A percentile compares a stretch with the other conserved stretches of the same genome.
These are phyloP conservation scores for Lasioglossum calceatum DNA, from an alignment of 2,888 invertebrate species.

Conservation along the genomic window DNA sequence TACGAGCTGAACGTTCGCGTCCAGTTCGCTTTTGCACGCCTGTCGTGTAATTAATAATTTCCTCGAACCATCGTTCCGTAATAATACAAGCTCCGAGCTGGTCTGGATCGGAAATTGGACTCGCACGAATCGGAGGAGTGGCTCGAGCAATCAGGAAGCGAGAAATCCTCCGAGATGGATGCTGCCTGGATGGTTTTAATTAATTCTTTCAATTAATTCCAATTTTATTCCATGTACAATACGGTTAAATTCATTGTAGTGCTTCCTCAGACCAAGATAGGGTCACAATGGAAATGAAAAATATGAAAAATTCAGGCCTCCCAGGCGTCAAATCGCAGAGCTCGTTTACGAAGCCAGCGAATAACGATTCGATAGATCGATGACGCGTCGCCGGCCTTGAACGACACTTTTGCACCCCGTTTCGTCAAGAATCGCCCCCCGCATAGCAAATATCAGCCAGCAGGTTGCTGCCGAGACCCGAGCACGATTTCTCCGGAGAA, in stretches of 20 bases:
- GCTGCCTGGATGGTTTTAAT: too few species aligned
- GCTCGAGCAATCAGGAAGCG: neutral
- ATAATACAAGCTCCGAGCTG: constrained; percentile 13
- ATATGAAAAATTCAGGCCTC: neutral
- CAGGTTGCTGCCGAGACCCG: neutral
- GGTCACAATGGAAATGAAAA: too few species aligned
- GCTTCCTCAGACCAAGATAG: too few species aligned
- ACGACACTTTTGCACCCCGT: neutral
- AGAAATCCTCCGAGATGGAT: neutral
- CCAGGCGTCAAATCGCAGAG: neutral
- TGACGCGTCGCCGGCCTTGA: neutral
- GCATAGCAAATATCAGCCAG: neutral
- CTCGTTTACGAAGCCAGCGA: too few species aligned
- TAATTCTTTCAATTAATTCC: too few species aligned
- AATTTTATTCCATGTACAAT: too few species aligned
- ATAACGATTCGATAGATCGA: too few species aligned
- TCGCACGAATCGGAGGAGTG: neutral
- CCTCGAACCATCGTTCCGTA: constrained; percentile 21
- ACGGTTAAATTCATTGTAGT: too few species aligned
- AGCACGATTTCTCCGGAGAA: constrained; percentile 17
- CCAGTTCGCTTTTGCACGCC: neutral
- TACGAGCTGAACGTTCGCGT: neutral
- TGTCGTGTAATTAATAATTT: constrained; percentile 44
- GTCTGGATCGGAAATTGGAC: neutral
- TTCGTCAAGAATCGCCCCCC: neutral